These are phyloP conservation scores for Chlorops oryzae DNA, from an alignment of 1,140 invertebrate genomes.

Conservation along the genomic window DNA sequence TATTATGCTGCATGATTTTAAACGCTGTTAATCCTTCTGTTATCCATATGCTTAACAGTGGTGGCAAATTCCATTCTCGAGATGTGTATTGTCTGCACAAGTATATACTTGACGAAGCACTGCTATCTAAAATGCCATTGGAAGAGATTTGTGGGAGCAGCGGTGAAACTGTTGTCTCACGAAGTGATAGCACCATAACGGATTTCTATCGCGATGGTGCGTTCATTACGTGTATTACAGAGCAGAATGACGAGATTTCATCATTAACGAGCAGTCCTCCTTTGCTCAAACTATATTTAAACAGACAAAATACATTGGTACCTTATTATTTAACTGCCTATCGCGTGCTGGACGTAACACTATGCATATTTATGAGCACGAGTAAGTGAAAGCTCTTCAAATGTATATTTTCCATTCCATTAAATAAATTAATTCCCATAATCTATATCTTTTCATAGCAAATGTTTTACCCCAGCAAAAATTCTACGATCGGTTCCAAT, in stretches of 20 bases:
- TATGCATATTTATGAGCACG: constrained; percentile 59
- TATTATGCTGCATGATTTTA: too few species aligned
- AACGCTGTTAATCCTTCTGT: too few species aligned
- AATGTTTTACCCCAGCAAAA: constrained; percentile 37
- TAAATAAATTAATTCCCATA: not conserved
- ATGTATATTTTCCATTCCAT: too few species aligned
- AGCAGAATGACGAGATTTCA: too few species aligned
- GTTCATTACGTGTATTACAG: constrained; percentile 68
- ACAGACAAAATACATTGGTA: constrained; percentile 55
- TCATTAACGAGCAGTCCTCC: too few species aligned
- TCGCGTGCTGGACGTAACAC: constrained; percentile 67
- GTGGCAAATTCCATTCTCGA: constrained; percentile 30
- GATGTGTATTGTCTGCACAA: constrained; percentile 36
- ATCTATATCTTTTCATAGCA: not conserved
- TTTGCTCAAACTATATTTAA: constrained; percentile 19
- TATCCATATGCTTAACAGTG: too few species aligned
- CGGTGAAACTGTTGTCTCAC: too few species aligned
- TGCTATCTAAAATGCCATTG: too few species aligned
- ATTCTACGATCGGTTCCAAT: constrained; percentile 63
- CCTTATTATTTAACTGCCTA: constrained; percentile 70
- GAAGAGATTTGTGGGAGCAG: too few species aligned
- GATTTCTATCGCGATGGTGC: constrained; percentile 53
- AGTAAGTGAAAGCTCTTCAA: too few species aligned
- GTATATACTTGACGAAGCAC: constrained; percentile 25
- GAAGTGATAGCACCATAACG: not conserved